Base-by-base conservation (phyloP, 2,797 vertebrate species). In the Ctenosaura bakeri region DNA sequence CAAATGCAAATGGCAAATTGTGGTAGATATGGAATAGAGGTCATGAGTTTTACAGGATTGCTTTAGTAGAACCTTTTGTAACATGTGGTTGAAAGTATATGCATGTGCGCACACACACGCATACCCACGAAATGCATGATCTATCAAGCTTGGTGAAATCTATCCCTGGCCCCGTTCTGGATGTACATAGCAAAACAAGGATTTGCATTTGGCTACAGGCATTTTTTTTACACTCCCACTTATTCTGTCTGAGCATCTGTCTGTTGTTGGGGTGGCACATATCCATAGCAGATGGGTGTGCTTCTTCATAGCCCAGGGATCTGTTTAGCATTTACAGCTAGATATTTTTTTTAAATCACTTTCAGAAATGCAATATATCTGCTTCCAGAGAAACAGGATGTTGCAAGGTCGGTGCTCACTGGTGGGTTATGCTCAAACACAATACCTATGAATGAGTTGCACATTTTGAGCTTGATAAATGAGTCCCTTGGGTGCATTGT, bases 201-300 rank as follows among this genome's bases (percentile, higher is more conserved):
- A 78, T 90, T 84, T 88, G 56, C 35, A 84, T 71, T 73, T 91
- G 46, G n/a, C 52, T 71, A 88, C 22, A 32, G 35, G 86, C 80
- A 78, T 6, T 46, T 78, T 81, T 46, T 83, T 87, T 26, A 84
- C 62, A 87, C 20, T 54, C 35, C 35, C 50, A 6, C 46, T 69
- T 83, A 78, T 78, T 83, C 71, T 32, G 18, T 50, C 78, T n/a
- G 32, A 88, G 73, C 81, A 91, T 69, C 81, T 91, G 86, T 78
- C 71, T 88, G 64, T 79, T 88, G 38, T 87, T 64, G 54, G 52
- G 73, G 64, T 91, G 76, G 82, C 74, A 64, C 9, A 74, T 74
- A 73, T 88, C 82, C 90, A 85, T 71, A 73, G 74, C 52, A 91
- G 64, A 71, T 88, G 86, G 38, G 38, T n/a, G 18, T 88, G 38